phyloP scores from a whole-genome alignment of 2,797 vertebrate species.

The Coregonus ussuriensis region DNA sequence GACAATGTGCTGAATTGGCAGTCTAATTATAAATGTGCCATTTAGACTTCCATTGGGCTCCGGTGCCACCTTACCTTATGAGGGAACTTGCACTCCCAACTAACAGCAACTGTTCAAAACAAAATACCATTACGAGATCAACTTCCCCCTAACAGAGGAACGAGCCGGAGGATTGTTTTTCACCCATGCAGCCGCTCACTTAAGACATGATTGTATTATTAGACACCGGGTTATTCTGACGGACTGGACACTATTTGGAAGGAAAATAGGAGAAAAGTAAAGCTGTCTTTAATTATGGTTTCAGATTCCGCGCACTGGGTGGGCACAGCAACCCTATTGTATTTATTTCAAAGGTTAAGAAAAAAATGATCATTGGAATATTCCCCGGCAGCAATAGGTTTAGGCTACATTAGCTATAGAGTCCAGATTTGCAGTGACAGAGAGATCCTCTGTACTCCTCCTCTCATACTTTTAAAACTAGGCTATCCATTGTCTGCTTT shows the following conservation, averaged over 20 bases:
- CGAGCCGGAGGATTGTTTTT: conserved; percentile 80
- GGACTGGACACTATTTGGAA: conserved; percentile 67
- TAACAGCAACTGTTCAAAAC: conserved; percentile 92
- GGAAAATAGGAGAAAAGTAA: conserved; percentile 52
- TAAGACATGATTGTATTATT: conserved; percentile 81
- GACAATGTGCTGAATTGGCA: conserved; percentile 99
- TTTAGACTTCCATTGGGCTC: conserved; percentile 90
- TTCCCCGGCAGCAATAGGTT: neutral
- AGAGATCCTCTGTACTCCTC: neutral
- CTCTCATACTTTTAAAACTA: conserved; percentile 1
- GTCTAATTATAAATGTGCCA: conserved; percentile 99
- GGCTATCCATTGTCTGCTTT: conserved; percentile 28
- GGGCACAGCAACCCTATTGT: conserved; percentile 49
- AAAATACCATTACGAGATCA: conserved; percentile 90
- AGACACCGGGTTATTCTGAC: conserved; percentile 74
- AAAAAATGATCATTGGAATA: conserved; percentile 10
- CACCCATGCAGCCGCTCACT: conserved; percentile 79
- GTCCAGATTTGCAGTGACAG: neutral
- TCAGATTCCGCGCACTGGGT: conserved; percentile 45
- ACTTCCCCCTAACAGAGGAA: conserved; percentile 80
- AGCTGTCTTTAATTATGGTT: conserved; percentile 60
- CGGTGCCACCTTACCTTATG: conserved; percentile 98
- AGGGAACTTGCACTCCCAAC: conserved; percentile 86
- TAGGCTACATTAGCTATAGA: no score
- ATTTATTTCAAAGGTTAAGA: conserved; percentile 25